A percentile compares a stretch with the other conserved stretches of the same genome.
phyloP scores from a whole-genome alignment of 2,797 vertebrate species.

The Iguana delicatissima region DNA sequence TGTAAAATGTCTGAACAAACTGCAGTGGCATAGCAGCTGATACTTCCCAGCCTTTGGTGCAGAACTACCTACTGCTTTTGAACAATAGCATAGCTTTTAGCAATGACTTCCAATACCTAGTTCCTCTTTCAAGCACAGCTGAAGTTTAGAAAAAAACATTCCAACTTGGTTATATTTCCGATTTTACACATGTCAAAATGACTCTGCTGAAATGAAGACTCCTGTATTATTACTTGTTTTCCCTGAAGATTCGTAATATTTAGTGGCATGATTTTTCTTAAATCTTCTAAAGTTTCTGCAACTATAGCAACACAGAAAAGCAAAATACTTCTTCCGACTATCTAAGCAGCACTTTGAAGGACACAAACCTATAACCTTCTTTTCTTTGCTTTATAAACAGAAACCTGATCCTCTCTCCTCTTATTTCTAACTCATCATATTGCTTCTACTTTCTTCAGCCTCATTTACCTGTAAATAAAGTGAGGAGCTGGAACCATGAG shows the following conservation, averaged over 20 bases:
- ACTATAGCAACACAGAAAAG: not conserved
- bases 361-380: not conserved
- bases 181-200: not conserved
- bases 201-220: constrained; percentile 15
- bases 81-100: constrained; percentile 11
- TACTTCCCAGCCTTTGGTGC: not conserved
- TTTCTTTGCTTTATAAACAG: constrained; percentile 7
- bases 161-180: not conserved
- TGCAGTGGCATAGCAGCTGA: not conserved
- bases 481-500: constrained; percentile 93
- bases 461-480: constrained; percentile 93
- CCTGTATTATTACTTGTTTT: not conserved
- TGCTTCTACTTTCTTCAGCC: constrained; percentile 55
- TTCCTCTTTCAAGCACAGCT: constrained; percentile 35
- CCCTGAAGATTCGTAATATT: not conserved
- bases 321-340: not conserved
- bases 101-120: constrained; percentile 31
- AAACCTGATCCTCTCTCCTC: not conserved
- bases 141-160: constrained; percentile 41
- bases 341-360: not conserved
- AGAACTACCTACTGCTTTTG: not conserved
- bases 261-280: not conserved
- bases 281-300: not conserved
- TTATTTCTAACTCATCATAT: constrained; percentile 48
- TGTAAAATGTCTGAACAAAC: not conserved